Evolutionary conservation across 2,113 vertebrate genomes (phyloP).

Genomic region (Haplochromis vanheusdeni): DNA sequence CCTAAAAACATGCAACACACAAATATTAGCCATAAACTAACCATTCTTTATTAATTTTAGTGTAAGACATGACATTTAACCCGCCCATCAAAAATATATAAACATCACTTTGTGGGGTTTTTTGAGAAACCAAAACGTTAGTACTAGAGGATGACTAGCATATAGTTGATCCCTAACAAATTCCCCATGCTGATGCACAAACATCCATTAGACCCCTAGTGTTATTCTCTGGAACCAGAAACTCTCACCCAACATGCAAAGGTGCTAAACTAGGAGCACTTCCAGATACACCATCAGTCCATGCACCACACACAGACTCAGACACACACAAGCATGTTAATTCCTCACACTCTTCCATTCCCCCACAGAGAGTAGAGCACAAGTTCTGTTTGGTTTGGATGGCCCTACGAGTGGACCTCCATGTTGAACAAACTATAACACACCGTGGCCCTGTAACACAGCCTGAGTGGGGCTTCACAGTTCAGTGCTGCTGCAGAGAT

Average conservation of each 20-base stretch:
- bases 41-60: background rate
- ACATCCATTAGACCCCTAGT: constrained; percentile 29
- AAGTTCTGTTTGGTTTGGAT: constrained; percentile 63
- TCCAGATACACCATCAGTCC: constrained; percentile 47
- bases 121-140: background rate
- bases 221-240: constrained; percentile 5
- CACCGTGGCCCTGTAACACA: constrained; percentile 26
- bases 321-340: constrained; percentile 17
- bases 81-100: background rate
- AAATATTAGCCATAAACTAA: background rate
- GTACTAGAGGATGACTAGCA: background rate
- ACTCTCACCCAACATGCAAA: constrained; percentile 26
- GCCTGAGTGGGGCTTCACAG: constrained; percentile 3
- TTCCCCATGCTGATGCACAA: background rate
- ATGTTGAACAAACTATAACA: constrained; percentile 54
- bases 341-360: constrained; percentile 29
- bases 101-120: background rate
- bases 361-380: constrained; percentile 46
- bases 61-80: background rate
- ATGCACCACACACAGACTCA: constrained; percentile 26
- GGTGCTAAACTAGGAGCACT: constrained; percentile 59
- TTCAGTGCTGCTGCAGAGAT: constrained; percentile 18
- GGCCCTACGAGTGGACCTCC: constrained; percentile 44
- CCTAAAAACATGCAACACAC: background rate
- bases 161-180: background rate